Conservation (phyloP, 2,888 invertebrate genomes). For the Thecocarcelia acutangulata region DNA sequence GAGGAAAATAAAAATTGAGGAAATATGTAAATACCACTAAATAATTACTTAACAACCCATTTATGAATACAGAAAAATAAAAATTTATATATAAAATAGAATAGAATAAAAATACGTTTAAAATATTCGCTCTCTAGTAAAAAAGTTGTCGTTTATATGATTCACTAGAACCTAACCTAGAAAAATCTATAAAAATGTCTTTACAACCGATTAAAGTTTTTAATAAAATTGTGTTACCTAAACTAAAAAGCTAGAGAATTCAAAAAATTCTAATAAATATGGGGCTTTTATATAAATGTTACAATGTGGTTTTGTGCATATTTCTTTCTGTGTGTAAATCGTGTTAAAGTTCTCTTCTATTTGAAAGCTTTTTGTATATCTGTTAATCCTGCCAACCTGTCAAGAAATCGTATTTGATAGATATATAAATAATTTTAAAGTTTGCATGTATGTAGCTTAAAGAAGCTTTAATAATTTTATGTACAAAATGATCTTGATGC, state of each 20-base stretch:
- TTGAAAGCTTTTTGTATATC: neutral
- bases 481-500: conserved; percentile 29
- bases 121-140: conserved; percentile 15
- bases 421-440: neutral
- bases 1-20: neutral
- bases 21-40: conserved; percentile 19
- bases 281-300: conserved; percentile 8
- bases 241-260: conserved; percentile 5
- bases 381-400: conserved; percentile 16
- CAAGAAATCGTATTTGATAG: neutral
- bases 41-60: neutral
- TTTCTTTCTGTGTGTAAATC: conserved; percentile 8
- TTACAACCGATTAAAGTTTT: neutral
- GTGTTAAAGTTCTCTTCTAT: conserved; percentile 11
- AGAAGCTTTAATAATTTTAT: conserved; percentile 14
- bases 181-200: conserved; percentile 3
- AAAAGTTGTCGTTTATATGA: neutral
- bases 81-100: neutral
- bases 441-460: neutral
- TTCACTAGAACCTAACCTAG: conserved; percentile 47
- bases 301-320: neutral
- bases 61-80: neutral
- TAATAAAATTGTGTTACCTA: conserved; percentile 32
- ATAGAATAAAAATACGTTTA: conserved; percentile 10
- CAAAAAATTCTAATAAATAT: conserved; percentile 23